These are phyloP conservation scores for Oxyura jamaicensis DNA, from an alignment of 2,113 vertebrate genomes.

Conservation along the genomic window DNA sequence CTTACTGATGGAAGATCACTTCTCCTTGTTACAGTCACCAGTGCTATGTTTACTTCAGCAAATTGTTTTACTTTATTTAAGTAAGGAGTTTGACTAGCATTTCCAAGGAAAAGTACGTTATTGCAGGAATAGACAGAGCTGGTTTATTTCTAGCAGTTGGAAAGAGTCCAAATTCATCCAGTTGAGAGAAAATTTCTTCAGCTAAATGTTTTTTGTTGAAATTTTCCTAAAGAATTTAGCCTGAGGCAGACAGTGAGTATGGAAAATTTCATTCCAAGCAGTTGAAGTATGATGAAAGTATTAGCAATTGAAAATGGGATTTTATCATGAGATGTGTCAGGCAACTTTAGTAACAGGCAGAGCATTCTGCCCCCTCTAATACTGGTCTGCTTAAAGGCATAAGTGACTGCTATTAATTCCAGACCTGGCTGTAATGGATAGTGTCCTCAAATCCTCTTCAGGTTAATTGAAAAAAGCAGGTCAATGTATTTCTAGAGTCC, in stretches of 20 bases:
- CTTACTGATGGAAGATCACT: neutral
- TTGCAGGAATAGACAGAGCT: neutral
- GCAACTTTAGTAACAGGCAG: neutral
- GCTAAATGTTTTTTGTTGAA: neutral
- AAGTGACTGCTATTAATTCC: neutral
- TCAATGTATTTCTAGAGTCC: neutral
- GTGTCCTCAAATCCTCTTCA: neutral
- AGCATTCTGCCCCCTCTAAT: neutral
- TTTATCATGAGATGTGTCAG: neutral
- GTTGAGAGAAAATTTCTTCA: neutral
- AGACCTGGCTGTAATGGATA: neutral
- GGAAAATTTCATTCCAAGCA: neutral
- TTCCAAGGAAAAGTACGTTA: neutral
- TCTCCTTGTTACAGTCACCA: neutral
- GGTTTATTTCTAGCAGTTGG: neutral
- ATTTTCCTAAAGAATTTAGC: neutral
- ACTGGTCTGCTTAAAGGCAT: neutral
- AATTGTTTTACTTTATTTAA: neutral
- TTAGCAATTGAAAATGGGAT: neutral
- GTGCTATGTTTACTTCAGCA: neutral
- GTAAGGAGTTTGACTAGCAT: neutral
- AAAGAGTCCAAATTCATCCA: neutral
- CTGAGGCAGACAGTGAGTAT: neutral
- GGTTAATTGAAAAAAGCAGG: neutral
- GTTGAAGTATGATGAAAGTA: neutral